Evolutionary conservation across 1,140 invertebrate genomes (phyloP), one percentile per base, ranked within the genome.

Genomic region (Drosophila oshimai): DNA sequence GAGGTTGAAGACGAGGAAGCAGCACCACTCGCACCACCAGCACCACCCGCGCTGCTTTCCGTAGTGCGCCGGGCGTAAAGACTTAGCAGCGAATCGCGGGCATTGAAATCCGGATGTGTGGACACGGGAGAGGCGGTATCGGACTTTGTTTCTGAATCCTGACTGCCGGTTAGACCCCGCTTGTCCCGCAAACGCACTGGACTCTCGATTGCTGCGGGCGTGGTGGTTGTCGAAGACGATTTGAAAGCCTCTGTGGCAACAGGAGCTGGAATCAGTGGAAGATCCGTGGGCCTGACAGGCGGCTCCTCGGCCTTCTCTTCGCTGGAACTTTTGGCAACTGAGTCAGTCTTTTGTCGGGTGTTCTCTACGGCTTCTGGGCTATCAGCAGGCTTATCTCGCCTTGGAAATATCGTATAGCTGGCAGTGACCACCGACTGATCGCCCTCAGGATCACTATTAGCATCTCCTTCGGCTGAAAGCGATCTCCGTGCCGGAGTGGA

Each of bases 101-200:
- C 76, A 87, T 87, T 87, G 22, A 87, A 87, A 44, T 87, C 81
- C 3, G 61, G 62, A 51, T 81, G 76, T 4, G 41, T 22, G 6
- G 54, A 41, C 7, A 77, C 70, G 3, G 80, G 76, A 17, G 83
- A 84, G n/a, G 75, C 80, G 4, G 65, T 84, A 13, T 84, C 80
- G 9, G 81, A 84, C 20, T 87, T 84, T 6, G 31, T 54, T 45
- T 87, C 81, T 13, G 44, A 26, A 1, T 92, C 89, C 37, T 76
- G 57, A 28, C 54, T 33, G 22, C 18, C 18, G 28, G 34, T n/a
- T 17, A 87, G 24, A 15, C 53, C 73, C 26, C 90, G 84, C 50
- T 89, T 90, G 60, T 91, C 91, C 33, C 91, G 69, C 80, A 90
- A 64, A n/a, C 89, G 61, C 39, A 89, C 86, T 34, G 89, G 89